Evolutionary conservation across 2,888 invertebrate species (phyloP).

Genomic region (Nowickia ferox): DNA sequence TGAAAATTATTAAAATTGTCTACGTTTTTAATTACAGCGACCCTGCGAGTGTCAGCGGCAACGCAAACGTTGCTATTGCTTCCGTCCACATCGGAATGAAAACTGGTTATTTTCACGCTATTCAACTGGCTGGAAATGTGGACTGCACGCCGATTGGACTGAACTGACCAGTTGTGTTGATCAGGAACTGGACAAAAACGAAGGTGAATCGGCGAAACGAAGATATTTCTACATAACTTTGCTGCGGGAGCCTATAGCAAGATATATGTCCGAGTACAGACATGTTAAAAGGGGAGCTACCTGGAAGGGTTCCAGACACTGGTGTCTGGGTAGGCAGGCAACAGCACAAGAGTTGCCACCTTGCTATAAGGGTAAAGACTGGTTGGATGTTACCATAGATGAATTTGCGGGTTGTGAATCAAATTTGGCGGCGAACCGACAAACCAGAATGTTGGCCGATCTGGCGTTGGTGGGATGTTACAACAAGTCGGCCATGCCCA

Average conservation of each 20-base stretch:
- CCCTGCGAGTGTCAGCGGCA: conserved; percentile 96
- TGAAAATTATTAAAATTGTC: not conserved
- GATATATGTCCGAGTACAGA: conserved; percentile 97
- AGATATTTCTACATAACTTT: conserved; percentile 98
- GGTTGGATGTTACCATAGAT: conserved; percentile 94
- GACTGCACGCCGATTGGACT: conserved; percentile 99
- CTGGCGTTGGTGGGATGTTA: conserved; percentile 97
- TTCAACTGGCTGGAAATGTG: conserved; percentile 99
- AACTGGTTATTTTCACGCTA: conserved; percentile 99
- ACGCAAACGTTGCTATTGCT: conserved; percentile 95
- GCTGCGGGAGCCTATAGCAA: conserved; percentile 95
- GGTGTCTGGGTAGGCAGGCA: conserved; percentile 90
- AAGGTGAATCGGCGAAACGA: conserved; percentile 91
- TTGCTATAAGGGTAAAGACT: conserved; percentile 89
- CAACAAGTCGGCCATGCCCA: conserved; percentile 90
- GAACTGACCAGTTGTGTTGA: conserved; percentile 97
- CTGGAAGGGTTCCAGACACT: conserved; percentile 93
- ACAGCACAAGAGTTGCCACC: conserved; percentile 92
- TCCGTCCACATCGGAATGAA: conserved; percentile 95
- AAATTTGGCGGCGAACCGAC: conserved; percentile 97
- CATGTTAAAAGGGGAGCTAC: conserved; percentile 98
- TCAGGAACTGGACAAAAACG: conserved; percentile 94
- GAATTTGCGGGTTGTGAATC: conserved; percentile 95
- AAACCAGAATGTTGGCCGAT: conserved; percentile 99
- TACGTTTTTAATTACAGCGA: conserved; percentile 84